Evolutionary conservation across 2,113 vertebrate genomes (phyloP).

Genomic region (Pithys albifrons): DNA sequence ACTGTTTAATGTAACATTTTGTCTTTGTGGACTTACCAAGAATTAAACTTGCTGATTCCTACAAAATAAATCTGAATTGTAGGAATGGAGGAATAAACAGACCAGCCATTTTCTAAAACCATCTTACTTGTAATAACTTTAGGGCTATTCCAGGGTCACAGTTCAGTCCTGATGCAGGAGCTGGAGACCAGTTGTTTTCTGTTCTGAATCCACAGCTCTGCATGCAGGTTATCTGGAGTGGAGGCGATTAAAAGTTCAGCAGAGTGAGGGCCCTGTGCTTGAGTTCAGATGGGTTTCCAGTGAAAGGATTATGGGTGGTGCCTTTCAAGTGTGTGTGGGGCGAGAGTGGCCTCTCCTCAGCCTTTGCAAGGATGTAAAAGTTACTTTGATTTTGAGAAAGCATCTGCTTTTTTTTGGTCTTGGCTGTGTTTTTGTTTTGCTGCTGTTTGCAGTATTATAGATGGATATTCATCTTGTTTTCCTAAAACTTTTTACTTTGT

Average conservation of each 20-base stretch:
- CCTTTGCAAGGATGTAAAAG: not conserved
- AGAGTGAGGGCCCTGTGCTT: not conserved
- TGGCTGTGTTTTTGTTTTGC: not conserved
- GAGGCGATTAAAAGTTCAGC: not conserved
- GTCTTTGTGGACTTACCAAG: not conserved
- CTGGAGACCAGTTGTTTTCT: not conserved
- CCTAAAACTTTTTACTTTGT: not conserved
- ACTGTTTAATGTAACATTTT: not conserved
- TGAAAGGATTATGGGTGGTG: not conserved
- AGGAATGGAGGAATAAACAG: not conserved
- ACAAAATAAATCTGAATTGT: not conserved
- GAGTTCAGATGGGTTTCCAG: not conserved
- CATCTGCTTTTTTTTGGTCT: not conserved
- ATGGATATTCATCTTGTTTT: not conserved
- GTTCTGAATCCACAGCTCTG: not conserved
- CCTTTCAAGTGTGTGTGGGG: not conserved
- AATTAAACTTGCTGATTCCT: not conserved
- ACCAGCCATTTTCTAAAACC: not conserved
- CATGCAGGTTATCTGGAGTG: not conserved
- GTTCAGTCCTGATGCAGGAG: not conserved
- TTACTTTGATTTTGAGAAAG: not conserved
- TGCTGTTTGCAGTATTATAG: not conserved
- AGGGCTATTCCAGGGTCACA: not conserved
- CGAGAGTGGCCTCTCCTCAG: not conserved
- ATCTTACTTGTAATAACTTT: not conserved